Percentiles rank a stretch among this genome's conserved stretches.
phyloP scores from a whole-genome alignment of 2,797 vertebrate genomes.

The Natrix natrix region DNA sequence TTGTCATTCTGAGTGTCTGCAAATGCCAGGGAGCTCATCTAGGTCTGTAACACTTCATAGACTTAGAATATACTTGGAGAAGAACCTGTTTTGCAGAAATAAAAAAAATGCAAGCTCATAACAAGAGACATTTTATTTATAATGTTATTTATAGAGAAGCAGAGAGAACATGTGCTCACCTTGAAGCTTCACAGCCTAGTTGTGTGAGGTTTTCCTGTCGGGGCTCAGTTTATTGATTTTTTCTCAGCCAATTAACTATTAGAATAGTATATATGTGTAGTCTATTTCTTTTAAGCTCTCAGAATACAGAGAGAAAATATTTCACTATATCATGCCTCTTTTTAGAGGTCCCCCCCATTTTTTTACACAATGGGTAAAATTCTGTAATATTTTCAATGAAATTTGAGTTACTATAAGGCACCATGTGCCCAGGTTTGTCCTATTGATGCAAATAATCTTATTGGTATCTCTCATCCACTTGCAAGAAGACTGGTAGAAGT shows the following conservation, averaged over 20 bases:
- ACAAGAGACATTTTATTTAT: not conserved
- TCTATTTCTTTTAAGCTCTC: not conserved
- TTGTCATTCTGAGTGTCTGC: not conserved
- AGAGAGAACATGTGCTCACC: not conserved
- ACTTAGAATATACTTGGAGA: not conserved
- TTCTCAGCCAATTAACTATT: not conserved
- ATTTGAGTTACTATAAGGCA: not conserved
- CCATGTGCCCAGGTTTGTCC: not conserved
- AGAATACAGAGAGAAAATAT: not conserved
- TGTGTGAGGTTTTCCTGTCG: not conserved
- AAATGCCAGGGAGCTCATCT: not conserved
- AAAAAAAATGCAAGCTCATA: not conserved
- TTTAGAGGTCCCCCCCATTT: not conserved
- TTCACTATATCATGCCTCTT: not conserved
- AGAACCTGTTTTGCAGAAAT: not conserved
- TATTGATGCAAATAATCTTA: not conserved
- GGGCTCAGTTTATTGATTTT: not conserved
- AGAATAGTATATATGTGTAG: not conserved
- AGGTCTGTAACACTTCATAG: not conserved
- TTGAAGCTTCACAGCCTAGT: not conserved
- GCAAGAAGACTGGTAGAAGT: not conserved
- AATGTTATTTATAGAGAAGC: not conserved
- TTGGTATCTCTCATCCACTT: not conserved
- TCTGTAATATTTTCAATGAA: not conserved
- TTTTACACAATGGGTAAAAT: not conserved